These are phyloP conservation scores for Ascidia mentula DNA, from an alignment of 23 tunicate species.

Conservation along the genomic window DNA sequence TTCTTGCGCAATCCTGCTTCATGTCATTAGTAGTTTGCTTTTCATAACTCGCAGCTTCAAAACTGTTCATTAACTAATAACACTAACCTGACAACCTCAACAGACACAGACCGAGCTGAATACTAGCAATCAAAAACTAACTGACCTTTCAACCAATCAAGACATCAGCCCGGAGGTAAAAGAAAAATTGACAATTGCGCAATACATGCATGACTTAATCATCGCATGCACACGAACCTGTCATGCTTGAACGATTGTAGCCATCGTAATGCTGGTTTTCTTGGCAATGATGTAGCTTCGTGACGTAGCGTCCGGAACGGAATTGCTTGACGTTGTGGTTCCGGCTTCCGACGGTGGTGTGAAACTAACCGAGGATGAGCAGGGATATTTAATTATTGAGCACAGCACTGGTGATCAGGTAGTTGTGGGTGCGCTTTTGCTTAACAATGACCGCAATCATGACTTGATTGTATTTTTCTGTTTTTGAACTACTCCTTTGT, in stretches of 20 bases:
- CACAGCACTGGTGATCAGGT: slow-evolving; percentile 38
- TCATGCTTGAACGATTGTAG: background rate
- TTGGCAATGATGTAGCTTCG: slow-evolving; percentile 31
- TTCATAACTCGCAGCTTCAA: too few relatives aligned
- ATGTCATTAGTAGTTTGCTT: too few relatives aligned
- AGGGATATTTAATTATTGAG: slow-evolving; percentile 68
- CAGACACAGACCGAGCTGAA: slow-evolving; percentile 26
- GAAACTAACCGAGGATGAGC: slow-evolving; percentile 44
- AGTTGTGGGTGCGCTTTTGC: background rate
- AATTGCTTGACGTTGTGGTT: slow-evolving; percentile 46
- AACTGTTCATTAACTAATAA: too few relatives aligned
- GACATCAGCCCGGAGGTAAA: background rate
- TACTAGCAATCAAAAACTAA: slow-evolving; percentile 16
- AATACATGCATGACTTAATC: background rate
- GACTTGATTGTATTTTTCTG: too few relatives aligned
- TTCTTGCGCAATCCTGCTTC: too few relatives aligned
- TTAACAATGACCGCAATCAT: too few relatives aligned
- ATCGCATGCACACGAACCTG: slow-evolving; percentile 11
- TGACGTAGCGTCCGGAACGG: slow-evolving; percentile 44
- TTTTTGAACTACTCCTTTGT: too few relatives aligned
- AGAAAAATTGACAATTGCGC: too few relatives aligned
- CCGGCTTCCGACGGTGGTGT: slow-evolving; percentile 39
- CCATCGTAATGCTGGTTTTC: background rate
- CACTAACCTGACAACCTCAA: too few relatives aligned
- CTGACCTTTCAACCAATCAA: slow-evolving; percentile 8